These are phyloP conservation scores for Phortica variegata DNA, from an alignment of 1,140 invertebrate genomes.

Conservation along the genomic window DNA sequence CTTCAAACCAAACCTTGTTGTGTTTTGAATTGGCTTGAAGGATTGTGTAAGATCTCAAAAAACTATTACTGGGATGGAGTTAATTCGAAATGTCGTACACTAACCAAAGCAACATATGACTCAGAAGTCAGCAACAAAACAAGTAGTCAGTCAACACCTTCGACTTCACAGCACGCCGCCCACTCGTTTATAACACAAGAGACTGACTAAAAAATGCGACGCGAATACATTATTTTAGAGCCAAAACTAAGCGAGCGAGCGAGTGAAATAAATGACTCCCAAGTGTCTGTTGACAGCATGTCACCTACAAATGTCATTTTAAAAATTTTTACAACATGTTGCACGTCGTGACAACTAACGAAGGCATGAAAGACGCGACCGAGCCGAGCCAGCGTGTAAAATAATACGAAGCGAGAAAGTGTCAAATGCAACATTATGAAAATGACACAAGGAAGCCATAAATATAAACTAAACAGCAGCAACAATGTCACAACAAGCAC, in stretches of 20 bases:
- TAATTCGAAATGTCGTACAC: no score
- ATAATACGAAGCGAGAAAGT: conserved; percentile 47
- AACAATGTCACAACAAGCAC: conserved; percentile 46
- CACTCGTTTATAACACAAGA: no score
- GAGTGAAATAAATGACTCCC: conserved; percentile 42
- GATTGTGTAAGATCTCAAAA: no score
- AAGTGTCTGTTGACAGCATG: conserved; percentile 49
- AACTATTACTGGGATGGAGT: no score
- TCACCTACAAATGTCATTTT: conserved; percentile 45
- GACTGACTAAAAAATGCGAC: no score
- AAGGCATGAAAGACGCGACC: conserved; percentile 14
- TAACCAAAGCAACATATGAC: no score
- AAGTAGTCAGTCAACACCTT: no score
- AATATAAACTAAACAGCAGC: conserved; percentile 39
- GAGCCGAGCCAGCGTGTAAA: conserved; percentile 23
- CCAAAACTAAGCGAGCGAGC: not conserved
- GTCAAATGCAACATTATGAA: conserved; percentile 55
- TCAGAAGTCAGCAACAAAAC: no score
- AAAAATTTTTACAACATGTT: conserved; percentile 30
- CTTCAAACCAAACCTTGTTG: no score
- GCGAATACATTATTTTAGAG: not conserved
- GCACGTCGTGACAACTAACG: conserved; percentile 21
- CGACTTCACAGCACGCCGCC: no score
- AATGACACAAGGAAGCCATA: conserved; percentile 56
- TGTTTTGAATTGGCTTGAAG: no score